Percentiles rank a stretch among this genome's conserved stretches.
These are phyloP conservation scores for Coenobita brevimanus DNA, from an alignment of 1,140 invertebrate species.

Conservation along the genomic window DNA sequence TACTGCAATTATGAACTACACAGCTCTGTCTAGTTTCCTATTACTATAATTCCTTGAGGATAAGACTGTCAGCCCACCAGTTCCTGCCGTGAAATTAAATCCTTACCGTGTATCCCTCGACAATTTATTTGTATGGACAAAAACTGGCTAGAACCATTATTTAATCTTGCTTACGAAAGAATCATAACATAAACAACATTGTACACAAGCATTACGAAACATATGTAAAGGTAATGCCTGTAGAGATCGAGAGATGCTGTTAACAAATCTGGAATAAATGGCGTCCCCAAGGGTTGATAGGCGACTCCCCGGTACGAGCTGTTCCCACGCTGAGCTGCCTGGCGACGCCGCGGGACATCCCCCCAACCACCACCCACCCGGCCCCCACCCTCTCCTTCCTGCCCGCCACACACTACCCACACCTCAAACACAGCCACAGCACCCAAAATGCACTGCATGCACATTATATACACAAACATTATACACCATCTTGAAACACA, in stretches of 20 bases:
- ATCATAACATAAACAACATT: background rate
- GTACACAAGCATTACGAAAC: background rate
- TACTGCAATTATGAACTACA: background rate
- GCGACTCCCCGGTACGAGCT: conserved; percentile 40
- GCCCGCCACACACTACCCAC: background rate
- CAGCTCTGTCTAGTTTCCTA: background rate
- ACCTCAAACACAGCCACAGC: too few relatives aligned
- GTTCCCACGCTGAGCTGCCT: conserved; percentile 45
- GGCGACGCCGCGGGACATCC: conserved; percentile 36
- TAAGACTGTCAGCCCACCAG: conserved; percentile 13
- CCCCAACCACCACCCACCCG: conserved; percentile 10
- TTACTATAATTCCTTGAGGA: conserved; percentile 4
- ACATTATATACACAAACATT: too few relatives aligned
- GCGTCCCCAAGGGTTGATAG: conserved; percentile 18
- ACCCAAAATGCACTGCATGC: too few relatives aligned
- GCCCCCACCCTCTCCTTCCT: conserved; percentile 20
- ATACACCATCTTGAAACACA: too few relatives aligned
- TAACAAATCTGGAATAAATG: conserved; percentile 29
- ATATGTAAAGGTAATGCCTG: background rate
- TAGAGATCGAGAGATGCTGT: background rate
- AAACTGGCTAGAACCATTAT: too few relatives aligned
- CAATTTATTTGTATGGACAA: too few relatives aligned
- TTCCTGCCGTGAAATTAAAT: background rate
- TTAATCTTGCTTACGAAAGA: too few relatives aligned
- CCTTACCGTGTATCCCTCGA: background rate